Conservation (phyloP, 2,113 vertebrate genomes). For the Aviceda subcristata region DNA sequence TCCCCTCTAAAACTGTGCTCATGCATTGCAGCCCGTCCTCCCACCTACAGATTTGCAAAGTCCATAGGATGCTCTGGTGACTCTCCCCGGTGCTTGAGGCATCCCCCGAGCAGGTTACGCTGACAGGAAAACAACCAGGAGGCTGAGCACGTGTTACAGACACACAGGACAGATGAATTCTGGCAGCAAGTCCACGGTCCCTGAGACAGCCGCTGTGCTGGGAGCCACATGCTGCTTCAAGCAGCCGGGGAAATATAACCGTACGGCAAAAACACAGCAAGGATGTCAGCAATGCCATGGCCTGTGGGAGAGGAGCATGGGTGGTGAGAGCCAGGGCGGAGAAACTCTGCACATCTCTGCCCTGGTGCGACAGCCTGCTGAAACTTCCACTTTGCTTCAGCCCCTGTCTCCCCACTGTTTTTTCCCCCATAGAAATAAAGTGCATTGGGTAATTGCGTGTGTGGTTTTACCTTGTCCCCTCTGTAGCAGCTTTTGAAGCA, state of each 20-base stretch:
- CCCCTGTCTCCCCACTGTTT: background rate
- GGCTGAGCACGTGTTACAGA: background rate
- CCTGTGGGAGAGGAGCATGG: background rate
- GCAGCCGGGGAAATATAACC: background rate
- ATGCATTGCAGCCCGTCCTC: accelerated
- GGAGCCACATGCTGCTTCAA: background rate
- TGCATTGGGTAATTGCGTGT: accelerated
- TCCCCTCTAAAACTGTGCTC: background rate
- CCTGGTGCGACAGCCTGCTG: background rate
- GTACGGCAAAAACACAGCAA: background rate
- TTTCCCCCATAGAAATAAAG: background rate
- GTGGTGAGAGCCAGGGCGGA: background rate
- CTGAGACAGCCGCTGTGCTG: background rate
- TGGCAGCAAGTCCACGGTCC: background rate
- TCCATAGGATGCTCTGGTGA: background rate
- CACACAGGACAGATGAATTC: background rate
- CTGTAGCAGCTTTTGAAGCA: background rate
- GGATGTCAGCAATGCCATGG: background rate
- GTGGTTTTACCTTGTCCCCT: background rate
- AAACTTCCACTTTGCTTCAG: background rate
- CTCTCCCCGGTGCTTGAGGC: background rate
- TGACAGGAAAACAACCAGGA: background rate
- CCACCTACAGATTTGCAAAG: background rate
- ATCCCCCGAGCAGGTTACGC: background rate
- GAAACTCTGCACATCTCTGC: background rate